Evolutionary conservation across 1,140 invertebrate species (phyloP).

Genomic region (Hydropsyche tenuis): DNA sequence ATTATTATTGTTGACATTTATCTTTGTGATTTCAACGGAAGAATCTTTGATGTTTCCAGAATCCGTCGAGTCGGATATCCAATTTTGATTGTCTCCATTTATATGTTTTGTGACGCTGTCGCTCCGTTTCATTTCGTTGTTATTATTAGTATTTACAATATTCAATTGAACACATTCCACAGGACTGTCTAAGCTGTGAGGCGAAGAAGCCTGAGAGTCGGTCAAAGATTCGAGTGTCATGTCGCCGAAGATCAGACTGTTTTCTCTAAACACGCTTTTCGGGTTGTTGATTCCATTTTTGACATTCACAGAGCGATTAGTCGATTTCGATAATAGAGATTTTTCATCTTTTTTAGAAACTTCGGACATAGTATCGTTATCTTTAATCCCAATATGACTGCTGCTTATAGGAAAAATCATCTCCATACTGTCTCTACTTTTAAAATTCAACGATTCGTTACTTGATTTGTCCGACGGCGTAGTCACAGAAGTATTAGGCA

Average conservation of each 20-base stretch:
- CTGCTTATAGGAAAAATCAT: conserved; percentile 29
- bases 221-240: conserved; percentile 43
- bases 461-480: conserved; percentile 44
- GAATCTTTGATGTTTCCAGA: not conserved
- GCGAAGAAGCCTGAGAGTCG: conserved; percentile 45
- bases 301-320: not conserved
- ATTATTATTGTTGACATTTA: conserved; percentile 30
- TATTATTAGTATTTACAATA: conserved; percentile 32
- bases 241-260: conserved; percentile 47
- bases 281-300: conserved; percentile 43
- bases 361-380: not conserved
- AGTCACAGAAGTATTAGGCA: conserved; percentile 31
- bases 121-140: not conserved
- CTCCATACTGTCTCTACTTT: conserved; percentile 38
- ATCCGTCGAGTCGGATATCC: not conserved
- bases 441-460: conserved; percentile 43
- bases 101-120: not conserved
- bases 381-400: conserved; percentile 32
- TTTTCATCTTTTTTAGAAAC: conserved; percentile 13
- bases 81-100: conserved; percentile 24
- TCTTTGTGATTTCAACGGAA: not conserved
- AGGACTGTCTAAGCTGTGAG: conserved; percentile 32
- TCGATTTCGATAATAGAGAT: not conserved
- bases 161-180: conserved; percentile 31
- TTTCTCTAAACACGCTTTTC: conserved; percentile 47